Evolutionary conservation across 2,113 vertebrate genomes (phyloP), one percentile per base, ranked within the genome.

Genomic region (Anas platyrhynchos): DNA sequence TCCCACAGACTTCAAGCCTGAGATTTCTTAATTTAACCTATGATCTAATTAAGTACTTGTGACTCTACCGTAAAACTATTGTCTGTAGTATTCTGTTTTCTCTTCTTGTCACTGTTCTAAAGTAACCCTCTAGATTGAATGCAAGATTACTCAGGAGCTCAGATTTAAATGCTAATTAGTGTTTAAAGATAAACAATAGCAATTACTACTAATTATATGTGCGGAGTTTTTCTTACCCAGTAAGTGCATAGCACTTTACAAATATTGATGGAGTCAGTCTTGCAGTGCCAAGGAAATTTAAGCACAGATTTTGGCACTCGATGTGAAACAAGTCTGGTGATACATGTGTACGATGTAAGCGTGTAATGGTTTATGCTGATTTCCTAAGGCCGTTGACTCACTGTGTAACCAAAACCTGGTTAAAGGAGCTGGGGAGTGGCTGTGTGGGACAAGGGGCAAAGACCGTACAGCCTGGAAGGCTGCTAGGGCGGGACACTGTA

Each of bases 341-440:
- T 62, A 36, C 6, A 7, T 59, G 36, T 73, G 16, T 50, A 23
- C 92, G 77, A 91, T 74, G 38, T 43, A 88, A 83, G 25, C 4
- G 1, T 88, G 29, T 46, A 52, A 59, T 59, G 11, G 9, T 81
- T 86, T 71, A n/a, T 48, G 72, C 20, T 43, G 36, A 50, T 80
- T 93, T 96, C 66, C 38, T 91, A 46, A 81, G 38, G 29, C 76
- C 1, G 3, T 75, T 96, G 94, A 96, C 90, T 97, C 90, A 96
- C 74, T 96, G 1, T 94, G 85, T 85, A 94, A 94, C 68, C 61
- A 88, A 85, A 95, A 71, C 52, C 34, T 5, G 5, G 43, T 38
- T 72, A 80, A 93, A 81, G 54, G 32, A 81, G 63, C 61, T 15
- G 34, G 36, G 91, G 90, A 91, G 88, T 67, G 93, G 66, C 76